Evolutionary conservation across 2,797 vertebrate genomes (phyloP), one percentile per base, ranked within the genome.

Genomic region (Paedocypris micromegethes): DNA sequence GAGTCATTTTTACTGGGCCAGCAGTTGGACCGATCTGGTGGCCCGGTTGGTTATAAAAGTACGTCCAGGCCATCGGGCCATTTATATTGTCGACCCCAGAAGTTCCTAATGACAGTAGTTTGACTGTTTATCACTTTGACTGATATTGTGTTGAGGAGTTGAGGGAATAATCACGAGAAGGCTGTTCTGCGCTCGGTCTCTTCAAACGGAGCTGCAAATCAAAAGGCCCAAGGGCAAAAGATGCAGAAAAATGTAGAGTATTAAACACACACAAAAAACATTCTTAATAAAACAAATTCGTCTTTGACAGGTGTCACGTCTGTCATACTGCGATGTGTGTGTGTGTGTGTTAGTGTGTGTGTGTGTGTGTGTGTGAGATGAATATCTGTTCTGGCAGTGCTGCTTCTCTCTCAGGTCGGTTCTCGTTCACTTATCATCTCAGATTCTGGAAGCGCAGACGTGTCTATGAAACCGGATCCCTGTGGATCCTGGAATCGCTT

Each of bases 181-280:
- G 45, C 5, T 42, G 45, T 67, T 72, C 37, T 72, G 45, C 46
- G 48, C 50, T 48, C 23, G 42, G 59, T 9, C 37, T 64, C 58
- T 62, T 40, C 52, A 49, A 52, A 68, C 65, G 52, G 64, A 73
- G 64, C 47, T 9, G 60, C 56, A 56, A 70, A 66, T 75, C 69
- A 66, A 73, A 66, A 59, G 37, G 49, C 44, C 46, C 47, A 71
- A 57, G 66, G 67, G 46, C 8, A 5, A 72, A 72, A 46, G 39
- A 40, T 41, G 50, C 2, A 69, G 48, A 66, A 42, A 66, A 23
- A 23, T 23, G 23, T 23, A 23, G 23, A 23, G 23, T 23, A 23
- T 23, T 9, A 49, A 75, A 70, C 56, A 51, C 53, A 41, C 41
- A 55, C 5, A 40, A 61, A 68, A 48, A 50, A 23, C 23, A 23